Evolutionary conservation across 2,888 invertebrate species (phyloP).

Genomic region (Seira ritae): DNA sequence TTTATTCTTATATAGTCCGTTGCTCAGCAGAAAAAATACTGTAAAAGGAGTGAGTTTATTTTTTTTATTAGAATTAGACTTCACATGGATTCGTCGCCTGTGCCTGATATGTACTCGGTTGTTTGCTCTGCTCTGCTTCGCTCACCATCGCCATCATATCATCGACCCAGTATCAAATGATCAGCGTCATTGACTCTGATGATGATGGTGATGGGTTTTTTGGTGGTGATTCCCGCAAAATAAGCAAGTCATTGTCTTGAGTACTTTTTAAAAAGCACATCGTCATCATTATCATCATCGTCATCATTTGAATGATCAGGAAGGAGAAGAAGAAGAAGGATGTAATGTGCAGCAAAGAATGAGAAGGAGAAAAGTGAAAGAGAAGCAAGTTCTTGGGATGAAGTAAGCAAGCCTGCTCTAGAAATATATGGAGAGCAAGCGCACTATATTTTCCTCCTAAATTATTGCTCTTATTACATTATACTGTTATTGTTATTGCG

Average conservation of each 20-base stretch:
- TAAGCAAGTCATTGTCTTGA: constrained; percentile 59
- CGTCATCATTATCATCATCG: constrained; percentile 29
- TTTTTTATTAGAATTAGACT: too few relatives aligned
- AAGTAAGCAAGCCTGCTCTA: too few relatives aligned
- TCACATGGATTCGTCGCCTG: constrained; percentile 60
- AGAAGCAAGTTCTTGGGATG: too few relatives aligned
- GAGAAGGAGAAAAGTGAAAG: neutral
- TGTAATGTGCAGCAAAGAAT: neutral
- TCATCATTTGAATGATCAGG: neutral
- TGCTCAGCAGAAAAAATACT: constrained; percentile 47
- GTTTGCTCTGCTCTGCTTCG: too few relatives aligned
- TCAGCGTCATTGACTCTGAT: constrained; percentile 26
- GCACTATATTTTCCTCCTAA: constrained; percentile 14
- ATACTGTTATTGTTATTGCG: constrained; percentile 53
- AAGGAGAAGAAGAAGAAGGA: neutral
- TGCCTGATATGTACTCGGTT: too few relatives aligned
- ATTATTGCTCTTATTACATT: constrained; percentile 43
- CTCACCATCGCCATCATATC: constrained; percentile 25
- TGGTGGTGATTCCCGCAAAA: too few relatives aligned
- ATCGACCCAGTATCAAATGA: neutral
- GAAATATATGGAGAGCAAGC: constrained; percentile 26
- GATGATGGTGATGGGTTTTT: constrained; percentile 37
- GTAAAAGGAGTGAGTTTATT: neutral
- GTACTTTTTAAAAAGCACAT: constrained; percentile 53
- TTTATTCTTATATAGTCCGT: constrained; percentile 34